Evolutionary conservation across 2,888 invertebrate genomes (phyloP), one percentile per base, ranked within the genome.

Genomic region (Timema cristinae): DNA sequence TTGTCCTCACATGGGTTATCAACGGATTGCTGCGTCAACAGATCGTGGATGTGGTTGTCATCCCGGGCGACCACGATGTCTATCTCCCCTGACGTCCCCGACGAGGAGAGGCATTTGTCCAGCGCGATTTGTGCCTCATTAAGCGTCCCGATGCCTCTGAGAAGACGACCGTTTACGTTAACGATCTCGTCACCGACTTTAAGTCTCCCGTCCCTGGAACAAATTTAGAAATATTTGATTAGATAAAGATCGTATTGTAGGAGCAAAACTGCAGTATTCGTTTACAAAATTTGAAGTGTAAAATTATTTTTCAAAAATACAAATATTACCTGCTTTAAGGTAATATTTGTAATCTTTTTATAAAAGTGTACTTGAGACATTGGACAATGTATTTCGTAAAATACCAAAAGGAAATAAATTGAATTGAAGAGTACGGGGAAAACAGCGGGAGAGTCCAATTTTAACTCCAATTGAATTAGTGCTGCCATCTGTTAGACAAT

Each of bases 101-200:
- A 72, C 5, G 69, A 49, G 13, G 68, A 69, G 50, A 72, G n/a
- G 54, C 72, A 72, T 15, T 51, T 51, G 48, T 68, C 72, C 50
- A 81, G 75, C 49, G 79, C 76, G 51, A 74, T 77, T 70, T 79
- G 77, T 2, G 79, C 80, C 70, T 79, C 79, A 67, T 77, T 77
- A 56, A 79, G 79, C 15, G 81, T 75, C 66, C 74, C 70, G 56
- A 84, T 77, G 7, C 82, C 82, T 6, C 81, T 79, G 52, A 85
- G 78, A 13, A 82, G 78, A 52, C 79, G 79, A 6, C 84, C 84
- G 75, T 85, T 85, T 70, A 84, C 83, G 71, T 82, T 82, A 47
- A 85, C 79, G 8, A 85, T 80, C 72, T 84, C 82, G 76, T 85
- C 85, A 9, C 83, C 84, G 16, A 82, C 79, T 68, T 79, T 77